Percentiles rank a stretch among this genome's conserved stretches.
phyloP scores from a whole-genome alignment of 2,113 vertebrate species.

The Sakesphorus luctuosus region DNA sequence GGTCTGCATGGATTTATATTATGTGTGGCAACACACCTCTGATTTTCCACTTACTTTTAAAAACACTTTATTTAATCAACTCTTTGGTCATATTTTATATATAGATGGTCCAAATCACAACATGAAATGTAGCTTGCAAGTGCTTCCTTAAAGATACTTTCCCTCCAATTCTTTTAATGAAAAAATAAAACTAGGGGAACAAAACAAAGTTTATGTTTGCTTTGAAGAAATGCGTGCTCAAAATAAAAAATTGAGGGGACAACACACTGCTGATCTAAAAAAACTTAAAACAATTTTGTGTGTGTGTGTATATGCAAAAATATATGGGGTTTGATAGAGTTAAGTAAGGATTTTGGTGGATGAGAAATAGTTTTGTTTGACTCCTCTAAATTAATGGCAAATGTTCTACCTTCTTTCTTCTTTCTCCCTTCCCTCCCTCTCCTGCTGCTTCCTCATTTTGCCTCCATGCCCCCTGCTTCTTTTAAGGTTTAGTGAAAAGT shows the following conservation, averaged over 20 bases:
- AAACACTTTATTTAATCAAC: not conserved
- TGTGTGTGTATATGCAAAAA: not conserved
- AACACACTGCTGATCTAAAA: not conserved
- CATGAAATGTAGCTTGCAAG: not conserved
- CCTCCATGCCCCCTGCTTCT: not conserved
- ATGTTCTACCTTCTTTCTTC: not conserved
- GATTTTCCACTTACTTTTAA: not conserved
- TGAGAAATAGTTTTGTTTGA: not conserved
- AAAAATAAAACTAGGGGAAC: not conserved
- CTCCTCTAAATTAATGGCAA: not conserved
- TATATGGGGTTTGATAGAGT: not conserved
- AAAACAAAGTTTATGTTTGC: not conserved
- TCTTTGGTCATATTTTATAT: constrained; percentile 6
- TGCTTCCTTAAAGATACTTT: not conserved
- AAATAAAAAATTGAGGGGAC: not conserved
- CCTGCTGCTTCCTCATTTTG: not conserved
- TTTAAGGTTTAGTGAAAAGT: constrained; percentile 6
- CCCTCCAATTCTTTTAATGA: not conserved
- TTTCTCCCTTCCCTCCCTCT: not conserved
- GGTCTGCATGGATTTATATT: not conserved
- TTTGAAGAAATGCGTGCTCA: not conserved
- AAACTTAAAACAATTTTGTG: not conserved
- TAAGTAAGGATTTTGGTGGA: not conserved
- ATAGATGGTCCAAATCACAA: constrained; percentile 15
- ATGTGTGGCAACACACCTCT: not conserved